A percentile compares a stretch with the other conserved stretches of the same genome.
These are phyloP conservation scores for Chelon auratus DNA, from an alignment of 2,797 vertebrate species.

Conservation along the genomic window DNA sequence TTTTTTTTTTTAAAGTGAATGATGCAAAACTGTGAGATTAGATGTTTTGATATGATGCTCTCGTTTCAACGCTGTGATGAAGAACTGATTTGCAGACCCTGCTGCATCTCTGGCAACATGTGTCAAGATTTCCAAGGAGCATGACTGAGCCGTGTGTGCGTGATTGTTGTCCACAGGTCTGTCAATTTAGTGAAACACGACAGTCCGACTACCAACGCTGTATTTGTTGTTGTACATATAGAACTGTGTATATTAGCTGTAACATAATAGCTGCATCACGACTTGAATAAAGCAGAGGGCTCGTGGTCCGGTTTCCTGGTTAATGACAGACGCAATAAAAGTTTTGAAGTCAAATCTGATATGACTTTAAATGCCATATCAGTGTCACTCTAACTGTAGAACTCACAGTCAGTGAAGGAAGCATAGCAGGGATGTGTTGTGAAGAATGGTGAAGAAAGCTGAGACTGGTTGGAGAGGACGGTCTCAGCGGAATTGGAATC, in stretches of 20 bases:
- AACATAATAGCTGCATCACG: slow-evolving; percentile 67
- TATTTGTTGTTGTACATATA: slow-evolving; percentile 78
- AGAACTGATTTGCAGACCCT: slow-evolving; percentile 59
- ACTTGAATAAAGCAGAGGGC: slow-evolving; percentile 75
- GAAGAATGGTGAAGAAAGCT: too few species aligned
- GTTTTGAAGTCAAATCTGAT: too few species aligned
- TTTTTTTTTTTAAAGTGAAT: slow-evolving; percentile 30
- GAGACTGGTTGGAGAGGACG: too few species aligned
- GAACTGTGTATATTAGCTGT: slow-evolving; percentile 75
- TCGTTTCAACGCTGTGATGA: slow-evolving; percentile 60
- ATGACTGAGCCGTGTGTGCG: slow-evolving; percentile 52
- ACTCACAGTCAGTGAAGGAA: too few species aligned
- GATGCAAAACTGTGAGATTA: slow-evolving; percentile 57
- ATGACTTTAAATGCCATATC: background rate
- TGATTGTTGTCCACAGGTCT: slow-evolving; percentile 54
- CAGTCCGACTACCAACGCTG: slow-evolving; percentile 56
- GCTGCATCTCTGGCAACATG: slow-evolving; percentile 68
- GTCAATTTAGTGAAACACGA: slow-evolving; percentile 58
- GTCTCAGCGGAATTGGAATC: too few species aligned
- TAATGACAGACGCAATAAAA: slow-evolving; percentile 5
- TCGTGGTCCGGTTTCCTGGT: slow-evolving; percentile 45
- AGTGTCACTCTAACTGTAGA: background rate
- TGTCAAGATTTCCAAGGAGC: slow-evolving; percentile 70
- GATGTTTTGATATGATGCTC: slow-evolving; percentile 75
- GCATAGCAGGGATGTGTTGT: too few species aligned